A percentile compares a stretch with the other conserved stretches of the same genome.
phyloP scores from a whole-genome alignment of 2,113 vertebrate species.

The Chloropsis cyanopogon region DNA sequence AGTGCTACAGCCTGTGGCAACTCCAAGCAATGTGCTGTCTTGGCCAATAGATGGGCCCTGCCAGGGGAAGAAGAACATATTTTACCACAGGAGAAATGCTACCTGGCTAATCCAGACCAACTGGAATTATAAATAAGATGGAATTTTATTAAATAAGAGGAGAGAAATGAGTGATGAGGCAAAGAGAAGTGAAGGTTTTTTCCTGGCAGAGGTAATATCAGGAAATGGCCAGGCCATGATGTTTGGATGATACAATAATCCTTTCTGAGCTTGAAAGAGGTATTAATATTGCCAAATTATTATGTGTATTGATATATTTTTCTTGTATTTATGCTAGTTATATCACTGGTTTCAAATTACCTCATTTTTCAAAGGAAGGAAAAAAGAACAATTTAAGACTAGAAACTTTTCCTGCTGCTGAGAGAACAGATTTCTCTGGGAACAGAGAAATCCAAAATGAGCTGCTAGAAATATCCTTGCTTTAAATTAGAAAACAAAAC shows the following conservation, averaged over 20 bases:
- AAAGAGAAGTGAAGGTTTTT: not conserved
- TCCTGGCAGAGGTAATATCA: not conserved
- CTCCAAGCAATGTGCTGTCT: not conserved
- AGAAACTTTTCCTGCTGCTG: not conserved
- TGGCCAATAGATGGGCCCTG: not conserved
- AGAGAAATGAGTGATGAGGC: not conserved
- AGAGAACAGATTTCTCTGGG: not conserved
- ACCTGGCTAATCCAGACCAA: not conserved
- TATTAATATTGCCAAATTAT: not conserved
- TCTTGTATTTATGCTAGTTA: not conserved
- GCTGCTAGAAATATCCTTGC: not conserved
- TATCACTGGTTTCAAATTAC: not conserved
- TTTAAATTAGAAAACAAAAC: not conserved
- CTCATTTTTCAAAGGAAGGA: not conserved
- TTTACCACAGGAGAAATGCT: not conserved
- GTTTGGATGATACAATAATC: not conserved
- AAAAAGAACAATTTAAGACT: not conserved
- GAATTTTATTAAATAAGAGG: not conserved
- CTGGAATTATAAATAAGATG: not conserved
- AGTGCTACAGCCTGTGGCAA: not conserved
- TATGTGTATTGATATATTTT: not conserved
- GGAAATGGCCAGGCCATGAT: not conserved
- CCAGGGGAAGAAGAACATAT: not conserved
- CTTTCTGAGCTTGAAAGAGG: not conserved
- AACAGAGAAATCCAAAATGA: not conserved